A percentile compares a stretch with the other conserved stretches of the same genome.
These are phyloP conservation scores for Apostichopus californicus DNA, from an alignment of 35 echinoderm and acorn worm genomes.

Conservation along the genomic window DNA sequence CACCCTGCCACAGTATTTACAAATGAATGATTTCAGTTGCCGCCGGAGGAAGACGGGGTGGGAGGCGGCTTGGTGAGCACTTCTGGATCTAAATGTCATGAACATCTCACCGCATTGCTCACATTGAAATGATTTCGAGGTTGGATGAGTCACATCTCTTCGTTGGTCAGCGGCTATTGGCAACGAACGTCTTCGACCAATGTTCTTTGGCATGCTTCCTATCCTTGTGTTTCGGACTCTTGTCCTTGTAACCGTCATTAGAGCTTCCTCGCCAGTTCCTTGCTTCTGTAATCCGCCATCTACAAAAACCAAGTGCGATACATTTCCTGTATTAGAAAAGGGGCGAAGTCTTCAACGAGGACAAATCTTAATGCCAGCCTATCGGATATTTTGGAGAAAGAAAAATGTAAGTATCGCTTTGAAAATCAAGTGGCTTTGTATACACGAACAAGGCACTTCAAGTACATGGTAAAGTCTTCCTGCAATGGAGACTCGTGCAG, in stretches of 20 bases:
- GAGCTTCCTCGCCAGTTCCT: neutral
- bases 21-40: neutral
- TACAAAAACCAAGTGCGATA: constrained; percentile 14
- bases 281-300: neutral
- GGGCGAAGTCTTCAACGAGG: neutral
- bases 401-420: too few relatives aligned
- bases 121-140: neutral
- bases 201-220: neutral
- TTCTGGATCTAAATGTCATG: neutral
- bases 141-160: neutral
- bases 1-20: constrained; percentile 15
- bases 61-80: neutral
- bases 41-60: neutral
- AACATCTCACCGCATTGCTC: neutral
- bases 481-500: too few relatives aligned
- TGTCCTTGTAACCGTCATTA: neutral
- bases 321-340: constrained; percentile 2
- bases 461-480: too few relatives aligned
- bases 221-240: neutral
- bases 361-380: too few relatives aligned
- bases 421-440: too few relatives aligned
- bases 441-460: too few relatives aligned
- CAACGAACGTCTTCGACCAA: neutral
- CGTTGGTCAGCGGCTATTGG: neutral
- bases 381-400: too few relatives aligned